Conservation (phyloP, 2,888 invertebrate species). For the Molorchus minor region DNA sequence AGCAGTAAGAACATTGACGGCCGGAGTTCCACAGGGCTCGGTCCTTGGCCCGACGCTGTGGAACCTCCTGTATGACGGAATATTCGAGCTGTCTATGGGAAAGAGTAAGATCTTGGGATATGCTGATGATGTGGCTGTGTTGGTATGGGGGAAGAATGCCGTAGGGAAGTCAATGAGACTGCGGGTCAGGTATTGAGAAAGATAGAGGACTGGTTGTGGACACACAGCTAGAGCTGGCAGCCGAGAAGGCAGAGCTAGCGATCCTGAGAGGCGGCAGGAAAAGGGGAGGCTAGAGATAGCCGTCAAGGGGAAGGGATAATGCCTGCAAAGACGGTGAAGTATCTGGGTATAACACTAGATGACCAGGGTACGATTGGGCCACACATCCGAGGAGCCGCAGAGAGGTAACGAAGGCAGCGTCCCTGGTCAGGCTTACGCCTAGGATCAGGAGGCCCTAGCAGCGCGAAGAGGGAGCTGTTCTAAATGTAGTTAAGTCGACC, state of each 20-base stretch:
- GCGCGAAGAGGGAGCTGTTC: not conserved
- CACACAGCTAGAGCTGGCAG: not conserved
- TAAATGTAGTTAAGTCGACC: not conserved
- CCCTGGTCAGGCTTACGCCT: not conserved
- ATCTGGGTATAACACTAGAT: not conserved
- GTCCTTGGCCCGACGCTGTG: not conserved
- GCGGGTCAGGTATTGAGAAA: not conserved
- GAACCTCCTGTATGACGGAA: conserved; percentile 1
- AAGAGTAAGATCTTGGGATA: not conserved
- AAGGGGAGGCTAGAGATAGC: not conserved
- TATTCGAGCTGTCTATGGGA: not conserved
- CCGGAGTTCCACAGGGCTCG: not conserved
- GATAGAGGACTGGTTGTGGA: not conserved
- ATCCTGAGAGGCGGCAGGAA: conserved; percentile 1
- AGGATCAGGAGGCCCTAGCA: conserved; percentile 5
- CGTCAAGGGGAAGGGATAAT: not conserved
- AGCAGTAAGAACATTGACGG: conserved; percentile 1
- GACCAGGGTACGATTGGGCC: not conserved
- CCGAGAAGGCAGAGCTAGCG: conserved; percentile 10
- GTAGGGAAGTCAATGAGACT: not conserved
- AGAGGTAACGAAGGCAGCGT: not conserved
- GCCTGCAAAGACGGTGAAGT: not conserved
- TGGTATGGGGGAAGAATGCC: not conserved
- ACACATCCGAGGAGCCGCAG: not conserved
- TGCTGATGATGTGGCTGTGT: not conserved